phyloP scores from a whole-genome alignment of 2,888 invertebrate genomes.

The Pammene aurita region DNA sequence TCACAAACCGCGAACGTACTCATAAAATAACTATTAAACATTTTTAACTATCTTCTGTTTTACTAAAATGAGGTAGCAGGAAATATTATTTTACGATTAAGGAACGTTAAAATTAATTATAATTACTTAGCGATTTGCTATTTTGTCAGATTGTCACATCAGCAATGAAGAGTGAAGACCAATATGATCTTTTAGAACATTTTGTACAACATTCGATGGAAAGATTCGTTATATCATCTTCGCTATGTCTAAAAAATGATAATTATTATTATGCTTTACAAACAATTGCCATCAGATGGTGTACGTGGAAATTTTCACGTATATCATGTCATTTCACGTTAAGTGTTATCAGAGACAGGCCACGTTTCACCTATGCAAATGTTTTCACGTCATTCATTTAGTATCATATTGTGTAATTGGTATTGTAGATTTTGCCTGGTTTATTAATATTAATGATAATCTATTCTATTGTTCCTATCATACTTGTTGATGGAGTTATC shows the following conservation, averaged over 20 bases:
- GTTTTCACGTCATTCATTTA: constrained; percentile 6
- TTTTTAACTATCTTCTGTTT: constrained; percentile 11
- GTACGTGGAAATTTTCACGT: constrained; percentile 31
- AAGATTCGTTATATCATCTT: no score
- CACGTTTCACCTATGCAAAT: constrained; percentile 11
- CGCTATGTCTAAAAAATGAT: no score
- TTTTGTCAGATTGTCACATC: no score
- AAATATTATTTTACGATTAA: background rate
- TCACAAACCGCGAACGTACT: constrained; percentile 10
- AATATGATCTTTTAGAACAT: no score
- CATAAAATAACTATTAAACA: constrained; percentile 21
- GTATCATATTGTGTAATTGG: constrained; percentile 12
- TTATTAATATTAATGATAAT: constrained; percentile 30
- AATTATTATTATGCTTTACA: no score
- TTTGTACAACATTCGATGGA: no score
- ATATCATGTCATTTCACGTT: constrained; percentile 3
- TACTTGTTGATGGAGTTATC: constrained; percentile 21
- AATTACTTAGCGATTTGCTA: no score
- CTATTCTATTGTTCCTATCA: constrained; percentile 18
- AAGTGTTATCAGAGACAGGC: constrained; percentile 17
- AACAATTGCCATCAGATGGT: constrained; percentile 8
- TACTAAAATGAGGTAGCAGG: constrained; percentile 2
- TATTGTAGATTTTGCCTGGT: constrained; percentile 14
- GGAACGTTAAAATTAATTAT: no score
- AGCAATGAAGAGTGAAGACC: no score